Base-by-base conservation (phyloP, 2,113 vertebrate species). In the Nesogale talazaci region DNA sequence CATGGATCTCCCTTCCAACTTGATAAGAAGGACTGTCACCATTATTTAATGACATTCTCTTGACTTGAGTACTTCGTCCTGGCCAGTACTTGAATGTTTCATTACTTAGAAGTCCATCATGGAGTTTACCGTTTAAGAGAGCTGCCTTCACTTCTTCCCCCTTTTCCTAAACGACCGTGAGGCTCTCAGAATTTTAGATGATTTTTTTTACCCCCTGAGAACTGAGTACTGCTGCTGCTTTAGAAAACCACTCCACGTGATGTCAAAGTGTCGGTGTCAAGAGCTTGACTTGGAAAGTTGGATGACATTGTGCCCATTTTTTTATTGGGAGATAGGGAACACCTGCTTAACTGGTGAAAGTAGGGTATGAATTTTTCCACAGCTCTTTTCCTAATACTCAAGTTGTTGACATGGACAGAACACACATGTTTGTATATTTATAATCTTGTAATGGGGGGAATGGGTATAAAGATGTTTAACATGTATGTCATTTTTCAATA, bases 371-470 rank as follows among this genome's bases (percentile, higher is more conserved):
- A 25, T 94, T 94, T 94, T 95, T 86, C 80, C 78, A 23, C 34
- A n/a, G 42, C 9, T 57, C 7, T 94, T 52, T 52, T 89, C 10
- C 93, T 85, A 90, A 19, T n/a, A 4, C 22, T 79, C 36, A 74
- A 56, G 65, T 78, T 95, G 42, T 38, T 0, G 0, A 75, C 27
- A 88, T 3, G 0, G 87, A 87, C 74, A 84, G 92, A 61, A 83
- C 23, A 91, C 72, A n/a, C n/a, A 83, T 38, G 19, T 76, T 91
- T 98, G 97, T 98, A 98, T 88, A 98, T 98, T 96, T 98, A 96
- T 98, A 97, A 95, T 96, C 79, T 96, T 96, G 0, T 67, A 70
- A 94, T 82, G 86, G 76, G 81, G 0, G 81, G 89, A 89, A 27
- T 94, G 61, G 96, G 63, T 95, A 90, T 96, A 97, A 98, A 97